These are phyloP conservation scores for Hydrotaea diabolus DNA, from an alignment of 2,888 invertebrate genomes.

Conservation along the genomic window DNA sequence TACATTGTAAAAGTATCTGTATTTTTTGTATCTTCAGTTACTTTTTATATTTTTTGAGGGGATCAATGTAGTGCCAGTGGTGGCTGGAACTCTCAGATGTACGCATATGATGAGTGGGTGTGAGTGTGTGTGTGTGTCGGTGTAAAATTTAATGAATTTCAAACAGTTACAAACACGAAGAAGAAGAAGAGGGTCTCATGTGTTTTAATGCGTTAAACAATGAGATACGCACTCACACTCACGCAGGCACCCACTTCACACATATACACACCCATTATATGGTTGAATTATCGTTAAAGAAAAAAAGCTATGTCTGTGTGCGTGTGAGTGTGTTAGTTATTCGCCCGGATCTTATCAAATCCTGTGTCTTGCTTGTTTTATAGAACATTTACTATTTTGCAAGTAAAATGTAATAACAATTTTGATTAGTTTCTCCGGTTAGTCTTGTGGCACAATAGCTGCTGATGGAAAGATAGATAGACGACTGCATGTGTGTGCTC, in stretches of 20 bases:
- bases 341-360: not conserved
- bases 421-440: constrained; percentile 27
- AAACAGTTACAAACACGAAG: constrained; percentile 25
- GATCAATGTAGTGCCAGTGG: not conserved
- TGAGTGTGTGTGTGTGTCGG: not conserved
- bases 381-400: constrained; percentile 31
- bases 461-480: constrained; percentile 28
- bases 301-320: not conserved
- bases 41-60: constrained; percentile 4
- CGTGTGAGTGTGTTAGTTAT: not conserved
- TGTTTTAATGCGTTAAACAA: constrained; percentile 17
- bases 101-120: not conserved
- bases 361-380: not conserved
- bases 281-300: constrained; percentile 3
- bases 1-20: not conserved
- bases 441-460: not conserved
- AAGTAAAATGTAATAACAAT: constrained; percentile 41
- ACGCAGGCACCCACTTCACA: not conserved
- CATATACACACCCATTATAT: not conserved
- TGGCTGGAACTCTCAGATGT: not conserved
- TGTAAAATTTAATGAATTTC: constrained; percentile 33
- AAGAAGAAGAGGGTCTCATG: constrained; percentile 16
- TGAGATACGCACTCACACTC: not conserved
- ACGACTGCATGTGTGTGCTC: not conserved
- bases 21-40: not conserved